Evolutionary conservation across 2,888 invertebrate species (phyloP).

Genomic region (Chaetoderma sp.): DNA sequence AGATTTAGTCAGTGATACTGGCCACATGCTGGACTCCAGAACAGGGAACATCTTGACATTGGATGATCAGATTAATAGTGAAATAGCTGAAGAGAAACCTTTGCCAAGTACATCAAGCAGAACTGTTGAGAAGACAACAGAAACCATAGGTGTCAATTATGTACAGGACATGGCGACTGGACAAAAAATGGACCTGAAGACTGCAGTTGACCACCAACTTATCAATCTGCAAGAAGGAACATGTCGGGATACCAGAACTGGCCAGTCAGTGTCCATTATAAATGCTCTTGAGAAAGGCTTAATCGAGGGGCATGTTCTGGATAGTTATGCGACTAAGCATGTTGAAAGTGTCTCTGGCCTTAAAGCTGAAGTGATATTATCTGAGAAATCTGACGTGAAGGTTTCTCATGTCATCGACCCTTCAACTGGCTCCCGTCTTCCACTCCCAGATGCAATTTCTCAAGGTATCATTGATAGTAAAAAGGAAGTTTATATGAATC

Average conservation of each 20-base stretch:
- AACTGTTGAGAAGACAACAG: constrained; percentile 47
- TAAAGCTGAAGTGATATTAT: constrained; percentile 52
- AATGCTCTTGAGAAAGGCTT: constrained; percentile 85
- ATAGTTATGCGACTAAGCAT: constrained; percentile 52
- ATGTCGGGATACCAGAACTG: constrained; percentile 86
- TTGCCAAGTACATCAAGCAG: constrained; percentile 37
- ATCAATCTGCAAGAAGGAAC: constrained; percentile 75
- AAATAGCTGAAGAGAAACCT: constrained; percentile 49
- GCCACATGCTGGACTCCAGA: constrained; percentile 41
- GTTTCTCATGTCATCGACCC: constrained; percentile 72
- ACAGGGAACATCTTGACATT: constrained; percentile 36
- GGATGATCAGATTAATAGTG: constrained; percentile 57
- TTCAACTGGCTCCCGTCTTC: constrained; percentile 85
- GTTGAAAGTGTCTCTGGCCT: constrained; percentile 49
- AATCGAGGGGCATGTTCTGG: constrained; percentile 53
- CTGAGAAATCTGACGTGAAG: constrained; percentile 54
- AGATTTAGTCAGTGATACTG: constrained; percentile 45
- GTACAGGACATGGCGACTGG: constrained; percentile 52
- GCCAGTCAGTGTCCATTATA: constrained; percentile 82
- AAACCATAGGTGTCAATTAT: constrained; percentile 49
- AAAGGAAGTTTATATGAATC: constrained; percentile 45
- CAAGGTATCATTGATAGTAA: constrained; percentile 78
- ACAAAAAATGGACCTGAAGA: constrained; percentile 40
- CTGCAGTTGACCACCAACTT: constrained; percentile 52
- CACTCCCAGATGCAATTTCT: constrained; percentile 76